Evolutionary conservation across 2,888 invertebrate species (phyloP).

Genomic region (Cryptocephalus moraei): DNA sequence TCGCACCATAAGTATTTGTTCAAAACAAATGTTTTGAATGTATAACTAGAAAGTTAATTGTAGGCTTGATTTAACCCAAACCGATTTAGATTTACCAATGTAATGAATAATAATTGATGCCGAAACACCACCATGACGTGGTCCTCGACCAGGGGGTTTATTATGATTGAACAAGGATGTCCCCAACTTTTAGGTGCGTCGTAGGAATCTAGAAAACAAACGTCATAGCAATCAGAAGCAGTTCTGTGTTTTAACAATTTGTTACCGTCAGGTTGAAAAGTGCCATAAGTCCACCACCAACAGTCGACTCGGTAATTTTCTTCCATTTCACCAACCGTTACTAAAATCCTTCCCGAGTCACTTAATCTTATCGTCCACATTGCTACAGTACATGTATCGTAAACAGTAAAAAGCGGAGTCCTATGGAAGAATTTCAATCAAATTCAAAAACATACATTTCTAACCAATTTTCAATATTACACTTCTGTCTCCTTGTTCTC

Average conservation of each 20-base stretch:
- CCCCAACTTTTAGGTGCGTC: constrained; percentile 17
- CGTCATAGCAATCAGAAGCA: constrained; percentile 32
- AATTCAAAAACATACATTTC: too few relatives aligned
- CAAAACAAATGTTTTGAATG: too few relatives aligned
- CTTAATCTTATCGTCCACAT: constrained; percentile 37
- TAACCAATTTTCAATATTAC: too few relatives aligned
- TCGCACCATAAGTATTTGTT: too few relatives aligned
- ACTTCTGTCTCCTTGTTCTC: constrained; percentile 28
- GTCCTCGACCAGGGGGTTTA: constrained; percentile 33
- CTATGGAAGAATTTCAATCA: constrained; percentile 3
- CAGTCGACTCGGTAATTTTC: constrained; percentile 42
- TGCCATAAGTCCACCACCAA: constrained; percentile 53
- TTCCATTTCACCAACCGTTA: constrained; percentile 42
- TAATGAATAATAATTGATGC: constrained; percentile 30
- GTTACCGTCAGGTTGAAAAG: constrained; percentile 44
- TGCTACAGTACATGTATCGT: constrained; percentile 39
- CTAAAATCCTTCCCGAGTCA: constrained; percentile 42
- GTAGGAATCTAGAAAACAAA: constrained; percentile 13
- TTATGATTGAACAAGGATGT: constrained; percentile 27
- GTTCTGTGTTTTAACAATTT: constrained; percentile 37
- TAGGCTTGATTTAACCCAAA: too few relatives aligned
- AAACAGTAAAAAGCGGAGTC: constrained; percentile 45
- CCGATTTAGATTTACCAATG: constrained; percentile 26
- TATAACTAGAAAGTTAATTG: too few relatives aligned
- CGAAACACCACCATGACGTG: constrained; percentile 38